Percentiles rank a stretch among this genome's conserved stretches.
phyloP scores from a whole-genome alignment of 2,113 vertebrate genomes.

The Choloepus hoffmanni region DNA sequence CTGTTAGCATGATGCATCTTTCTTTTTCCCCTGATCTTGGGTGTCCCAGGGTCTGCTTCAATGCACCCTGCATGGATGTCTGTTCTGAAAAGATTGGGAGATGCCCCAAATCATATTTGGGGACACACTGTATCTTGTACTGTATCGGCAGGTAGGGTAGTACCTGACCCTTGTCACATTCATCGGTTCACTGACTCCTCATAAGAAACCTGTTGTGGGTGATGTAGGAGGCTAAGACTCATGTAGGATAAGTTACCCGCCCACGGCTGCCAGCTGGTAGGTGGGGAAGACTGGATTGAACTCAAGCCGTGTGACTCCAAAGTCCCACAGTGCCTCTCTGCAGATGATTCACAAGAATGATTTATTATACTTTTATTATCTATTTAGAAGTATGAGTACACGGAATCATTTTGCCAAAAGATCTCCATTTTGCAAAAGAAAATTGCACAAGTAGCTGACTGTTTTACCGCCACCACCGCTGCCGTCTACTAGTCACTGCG shows the following conservation, averaged over 20 bases:
- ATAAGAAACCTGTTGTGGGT: fast-evolving
- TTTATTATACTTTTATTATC: neutral
- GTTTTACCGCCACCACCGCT: neutral
- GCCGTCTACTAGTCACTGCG: neutral
- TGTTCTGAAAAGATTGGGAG: neutral
- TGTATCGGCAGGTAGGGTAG: fast-evolving
- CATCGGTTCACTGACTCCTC: neutral
- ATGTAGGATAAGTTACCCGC: fast-evolving
- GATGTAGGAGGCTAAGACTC: neutral
- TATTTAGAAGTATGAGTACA: neutral
- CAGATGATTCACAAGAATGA: neutral
- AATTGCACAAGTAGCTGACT: neutral
- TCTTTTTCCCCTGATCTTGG: neutral
- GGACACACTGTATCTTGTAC: neutral
- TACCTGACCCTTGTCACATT: neutral
- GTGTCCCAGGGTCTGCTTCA: neutral
- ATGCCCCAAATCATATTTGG: neutral
- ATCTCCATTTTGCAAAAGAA: neutral
- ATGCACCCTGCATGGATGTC: neutral
- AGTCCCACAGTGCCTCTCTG: neutral
- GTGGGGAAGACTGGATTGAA: neutral
- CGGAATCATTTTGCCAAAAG: neutral
- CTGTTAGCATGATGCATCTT: neutral
- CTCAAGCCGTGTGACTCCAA: neutral
- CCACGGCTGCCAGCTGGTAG: neutral